Percentiles rank a stretch among this genome's conserved stretches.
phyloP scores from a whole-genome alignment of 1,140 invertebrate species.

The Batillaria attramentaria region DNA sequence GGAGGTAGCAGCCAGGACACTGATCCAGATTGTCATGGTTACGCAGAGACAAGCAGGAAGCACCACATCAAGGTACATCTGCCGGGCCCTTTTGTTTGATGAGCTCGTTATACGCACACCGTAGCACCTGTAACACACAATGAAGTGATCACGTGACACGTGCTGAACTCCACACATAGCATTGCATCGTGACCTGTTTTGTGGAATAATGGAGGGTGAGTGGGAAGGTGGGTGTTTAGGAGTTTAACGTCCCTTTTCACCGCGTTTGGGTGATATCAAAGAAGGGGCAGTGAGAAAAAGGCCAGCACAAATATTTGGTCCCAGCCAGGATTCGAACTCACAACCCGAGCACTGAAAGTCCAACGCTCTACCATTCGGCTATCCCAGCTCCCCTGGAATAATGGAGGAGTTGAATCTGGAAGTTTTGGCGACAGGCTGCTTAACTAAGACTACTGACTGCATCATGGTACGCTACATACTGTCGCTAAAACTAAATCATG shows the following conservation, averaged over 20 bases:
- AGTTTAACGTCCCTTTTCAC: no score
- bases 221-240: no score
- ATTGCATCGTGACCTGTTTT: not conserved
- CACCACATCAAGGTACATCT: not conserved
- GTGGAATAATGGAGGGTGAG: not conserved
- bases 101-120: conserved; percentile 52
- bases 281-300: no score
- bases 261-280: no score
- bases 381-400: no score
- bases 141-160: not conserved
- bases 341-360: no score
- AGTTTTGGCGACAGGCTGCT: not conserved
- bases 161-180: not conserved
- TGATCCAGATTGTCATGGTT: no score
- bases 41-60: no score
- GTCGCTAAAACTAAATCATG: not conserved
- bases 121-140: conserved; percentile 42
- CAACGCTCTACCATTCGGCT: no score
- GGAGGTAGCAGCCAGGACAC: no score
- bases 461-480: not conserved
- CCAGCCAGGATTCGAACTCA: no score
- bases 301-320: no score
- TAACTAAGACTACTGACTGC: not conserved
- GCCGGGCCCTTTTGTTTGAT: conserved; percentile 26
- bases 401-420: not conserved